A percentile compares a stretch with the other conserved stretches of the same genome.
Conservation (phyloP, 2,888 invertebrate species). For the Thyatira batis region DNA sequence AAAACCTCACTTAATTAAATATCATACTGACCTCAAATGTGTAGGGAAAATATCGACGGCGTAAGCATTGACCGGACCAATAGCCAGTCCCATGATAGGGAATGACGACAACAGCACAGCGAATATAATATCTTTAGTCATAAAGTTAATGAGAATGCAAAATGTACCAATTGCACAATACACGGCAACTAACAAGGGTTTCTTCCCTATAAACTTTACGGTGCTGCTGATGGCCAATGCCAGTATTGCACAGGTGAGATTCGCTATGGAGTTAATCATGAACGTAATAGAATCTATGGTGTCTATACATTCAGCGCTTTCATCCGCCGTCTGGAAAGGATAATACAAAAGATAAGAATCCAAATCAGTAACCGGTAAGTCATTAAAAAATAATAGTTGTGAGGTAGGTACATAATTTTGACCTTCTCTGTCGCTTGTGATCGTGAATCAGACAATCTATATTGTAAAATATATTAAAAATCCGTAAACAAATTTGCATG, state of each 20-base stretch:
- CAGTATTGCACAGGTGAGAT: slow-evolving; percentile 53
- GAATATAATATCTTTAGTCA: slow-evolving; percentile 59
- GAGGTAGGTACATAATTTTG: too few species aligned
- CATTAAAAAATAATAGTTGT: neutral
- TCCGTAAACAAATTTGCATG: too few species aligned
- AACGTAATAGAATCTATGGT: slow-evolving; percentile 62
- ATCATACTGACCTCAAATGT: slow-evolving; percentile 74
- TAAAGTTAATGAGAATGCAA: slow-evolving; percentile 62
- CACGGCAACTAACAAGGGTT: slow-evolving; percentile 52
- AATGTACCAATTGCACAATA: slow-evolving; percentile 57
- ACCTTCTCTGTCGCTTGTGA: too few species aligned
- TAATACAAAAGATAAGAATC: neutral
- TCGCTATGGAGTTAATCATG: slow-evolving; percentile 59
- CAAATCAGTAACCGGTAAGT: neutral
- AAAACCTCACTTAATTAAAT: too few species aligned
- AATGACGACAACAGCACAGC: slow-evolving; percentile 63
- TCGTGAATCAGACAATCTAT: too few species aligned
- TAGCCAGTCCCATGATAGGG: slow-evolving; percentile 57
- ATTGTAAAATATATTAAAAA: too few species aligned
- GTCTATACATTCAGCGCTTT: slow-evolving; percentile 52
- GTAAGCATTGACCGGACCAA: slow-evolving; percentile 74
- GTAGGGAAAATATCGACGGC: slow-evolving; percentile 75
- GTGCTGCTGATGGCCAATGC: slow-evolving; percentile 56
- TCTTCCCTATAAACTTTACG: slow-evolving; percentile 68
- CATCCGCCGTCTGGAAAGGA: slow-evolving; percentile 48